These are phyloP conservation scores for Drepanosiphum platanoidis DNA, from an alignment of 2,888 invertebrate species.

Conservation along the genomic window DNA sequence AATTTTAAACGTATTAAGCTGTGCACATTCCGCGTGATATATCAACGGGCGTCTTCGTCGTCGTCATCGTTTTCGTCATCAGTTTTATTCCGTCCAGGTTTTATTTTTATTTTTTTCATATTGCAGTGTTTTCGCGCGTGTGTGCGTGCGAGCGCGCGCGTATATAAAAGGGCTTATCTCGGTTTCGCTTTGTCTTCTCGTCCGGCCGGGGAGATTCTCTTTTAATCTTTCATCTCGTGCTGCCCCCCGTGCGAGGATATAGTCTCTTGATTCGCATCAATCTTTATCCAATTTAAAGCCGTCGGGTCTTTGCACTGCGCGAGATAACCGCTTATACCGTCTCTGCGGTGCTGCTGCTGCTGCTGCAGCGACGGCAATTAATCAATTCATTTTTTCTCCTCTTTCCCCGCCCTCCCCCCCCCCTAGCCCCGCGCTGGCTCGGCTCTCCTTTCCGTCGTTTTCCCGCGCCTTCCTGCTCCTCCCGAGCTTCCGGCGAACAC, in stretches of 20 bases:
- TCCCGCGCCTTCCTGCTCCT: not conserved
- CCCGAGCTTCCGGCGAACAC: not conserved
- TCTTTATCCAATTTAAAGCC: constrained; percentile 60
- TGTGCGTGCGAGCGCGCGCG: not conserved
- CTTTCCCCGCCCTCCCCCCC: not conserved
- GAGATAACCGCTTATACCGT: constrained; percentile 20
- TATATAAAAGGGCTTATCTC: constrained; percentile 32
- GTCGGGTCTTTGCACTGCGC: constrained; percentile 14
- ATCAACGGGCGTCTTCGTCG: not conserved
- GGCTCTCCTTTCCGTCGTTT: not conserved
- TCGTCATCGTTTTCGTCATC: constrained; percentile 15
- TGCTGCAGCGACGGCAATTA: constrained; percentile 31
- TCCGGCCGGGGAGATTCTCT: constrained; percentile 38
- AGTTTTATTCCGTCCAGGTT: constrained; percentile 44
- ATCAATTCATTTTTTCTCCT: constrained; percentile 56
- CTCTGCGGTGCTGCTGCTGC: not conserved
- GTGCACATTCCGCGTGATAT: not conserved
- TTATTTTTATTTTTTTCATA: constrained; percentile 22
- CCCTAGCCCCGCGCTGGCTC: not conserved
- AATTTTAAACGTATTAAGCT: constrained; percentile 20
- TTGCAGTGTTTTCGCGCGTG: not conserved
- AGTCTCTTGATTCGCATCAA: constrained; percentile 56
- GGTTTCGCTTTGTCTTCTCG: constrained; percentile 56
- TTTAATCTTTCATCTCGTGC: constrained; percentile 49
- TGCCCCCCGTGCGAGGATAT: not conserved